Percentiles rank a stretch among this genome's conserved stretches.
Conservation (phyloP, 2,113 vertebrate species). For the Heptranchias perlo region DNA sequence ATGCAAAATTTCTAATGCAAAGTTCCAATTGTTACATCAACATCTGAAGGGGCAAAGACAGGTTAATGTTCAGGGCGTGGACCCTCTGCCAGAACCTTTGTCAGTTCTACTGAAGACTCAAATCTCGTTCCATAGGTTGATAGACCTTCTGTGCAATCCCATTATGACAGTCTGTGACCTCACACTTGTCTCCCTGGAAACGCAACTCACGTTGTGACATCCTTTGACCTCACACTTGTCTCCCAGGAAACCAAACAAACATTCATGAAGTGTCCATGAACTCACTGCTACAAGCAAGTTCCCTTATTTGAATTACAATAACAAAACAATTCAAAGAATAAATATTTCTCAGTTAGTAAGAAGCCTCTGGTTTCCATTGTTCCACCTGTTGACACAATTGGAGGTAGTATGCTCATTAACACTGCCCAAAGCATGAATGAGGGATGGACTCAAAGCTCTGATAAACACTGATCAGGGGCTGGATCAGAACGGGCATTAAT, state of each 20-base stretch:
- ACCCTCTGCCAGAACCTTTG: neutral
- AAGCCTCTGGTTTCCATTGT: neutral
- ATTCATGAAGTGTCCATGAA: neutral
- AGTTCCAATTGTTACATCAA: neutral
- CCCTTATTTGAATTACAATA: neutral
- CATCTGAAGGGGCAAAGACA: neutral
- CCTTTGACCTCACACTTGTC: neutral
- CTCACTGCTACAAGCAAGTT: neutral
- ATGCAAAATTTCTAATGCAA: neutral
- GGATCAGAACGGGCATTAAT: neutral
- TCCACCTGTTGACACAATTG: neutral
- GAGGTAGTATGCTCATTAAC: neutral
- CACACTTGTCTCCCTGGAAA: neutral
- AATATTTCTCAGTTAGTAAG: neutral
- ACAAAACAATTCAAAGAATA: no score
- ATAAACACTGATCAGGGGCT: neutral
- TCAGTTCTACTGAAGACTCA: neutral
- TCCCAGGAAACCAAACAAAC: neutral
- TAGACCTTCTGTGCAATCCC: neutral
- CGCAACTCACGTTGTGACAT: neutral
- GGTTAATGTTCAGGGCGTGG: neutral
- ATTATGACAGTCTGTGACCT: neutral
- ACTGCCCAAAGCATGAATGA: neutral
- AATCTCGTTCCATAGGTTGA: neutral
- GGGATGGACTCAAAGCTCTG: neutral